Base-by-base conservation (phyloP, 1,140 invertebrate genomes). In the Magallana angulata region DNA sequence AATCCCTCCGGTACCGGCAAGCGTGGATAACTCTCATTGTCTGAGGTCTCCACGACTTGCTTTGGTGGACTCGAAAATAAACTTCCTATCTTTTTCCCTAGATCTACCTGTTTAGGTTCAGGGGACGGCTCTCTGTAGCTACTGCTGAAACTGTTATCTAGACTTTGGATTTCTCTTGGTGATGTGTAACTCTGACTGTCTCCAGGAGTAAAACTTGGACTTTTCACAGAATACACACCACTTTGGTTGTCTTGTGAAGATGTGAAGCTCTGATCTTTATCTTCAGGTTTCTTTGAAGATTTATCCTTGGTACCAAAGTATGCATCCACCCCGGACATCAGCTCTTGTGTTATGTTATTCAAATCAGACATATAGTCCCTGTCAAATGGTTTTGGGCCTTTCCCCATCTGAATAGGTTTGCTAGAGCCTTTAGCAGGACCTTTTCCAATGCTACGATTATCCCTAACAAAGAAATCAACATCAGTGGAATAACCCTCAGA, bases 361-460 rank as follows among this genome's bases (percentile, higher is more conserved):
- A 85, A 30, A 71, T 89, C 85, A 59, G 36, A 80, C 85, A 89
- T 86, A 76, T 87, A 89, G 58, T 89, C 88, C 24, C 85, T 89
- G 6, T 89, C 85, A 59, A 62, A 84, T 76, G 84, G 62, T 14
- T 85, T 84, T 14, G 57, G 82, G 60, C 56, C 57, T 84, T 62
- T 84, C 6, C 57, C 81, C 18, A 82, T n/a, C 11, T 82, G 48
- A n/a, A 82, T 14, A 57, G 81, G 81, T 56, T 82, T 82, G 16
- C 14, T 82, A 57, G 14, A 18, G 14, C n/a, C 6, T 62, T 64
- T 64, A 12, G 57, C 36, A 24, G 16, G 16, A 30, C 14, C 48
- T 76, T 85, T 88, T 59, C 68, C 57, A 7, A 81, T 56, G 80
- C 85, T 88, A 7, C 83, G 30, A 48, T 89, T 89, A 71, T 89